Percentiles rank a stretch among this genome's conserved stretches.
Evolutionary conservation across 2,888 invertebrate species (phyloP).

Genomic region (Agrochola lota): DNA sequence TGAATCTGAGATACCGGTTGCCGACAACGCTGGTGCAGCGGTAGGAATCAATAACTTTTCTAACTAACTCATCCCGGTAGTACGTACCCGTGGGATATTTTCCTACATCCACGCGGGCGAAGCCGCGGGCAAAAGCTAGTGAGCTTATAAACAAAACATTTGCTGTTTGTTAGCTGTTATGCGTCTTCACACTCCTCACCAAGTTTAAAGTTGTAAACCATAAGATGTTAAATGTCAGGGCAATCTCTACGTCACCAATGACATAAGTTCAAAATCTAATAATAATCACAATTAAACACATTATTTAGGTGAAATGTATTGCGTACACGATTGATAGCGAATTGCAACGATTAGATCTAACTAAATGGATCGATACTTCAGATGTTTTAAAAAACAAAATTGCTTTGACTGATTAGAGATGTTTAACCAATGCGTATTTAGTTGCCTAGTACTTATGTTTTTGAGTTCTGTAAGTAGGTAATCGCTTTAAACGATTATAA

Average conservation of each 20-base stretch:
- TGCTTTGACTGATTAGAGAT: constrained; percentile 18
- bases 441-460: constrained; percentile 19
- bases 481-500: constrained; percentile 28
- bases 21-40: too few species aligned
- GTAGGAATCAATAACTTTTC: too few species aligned
- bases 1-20: too few species aligned
- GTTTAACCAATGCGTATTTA: constrained; percentile 14
- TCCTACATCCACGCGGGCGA: too few species aligned
- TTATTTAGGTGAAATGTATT: constrained; percentile 29
- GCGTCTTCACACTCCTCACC: neutral
- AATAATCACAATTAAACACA: constrained; percentile 21
- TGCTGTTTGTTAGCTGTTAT: neutral
- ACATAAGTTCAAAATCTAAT: constrained; percentile 27
- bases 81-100: too few species aligned
- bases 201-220: constrained; percentile 8
- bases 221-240: constrained; percentile 18
- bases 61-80: too few species aligned
- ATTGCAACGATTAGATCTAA: constrained; percentile 26
- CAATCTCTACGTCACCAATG: constrained; percentile 9
- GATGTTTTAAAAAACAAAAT: constrained; percentile 32
- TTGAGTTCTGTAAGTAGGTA: constrained; percentile 12
- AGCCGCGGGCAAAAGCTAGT: too few species aligned
- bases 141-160: neutral
- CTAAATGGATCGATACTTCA: constrained; percentile 10
- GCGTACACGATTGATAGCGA: constrained; percentile 4